Base-by-base conservation (phyloP, 2,888 invertebrate species). In the Ophion obscuratus region DNA sequence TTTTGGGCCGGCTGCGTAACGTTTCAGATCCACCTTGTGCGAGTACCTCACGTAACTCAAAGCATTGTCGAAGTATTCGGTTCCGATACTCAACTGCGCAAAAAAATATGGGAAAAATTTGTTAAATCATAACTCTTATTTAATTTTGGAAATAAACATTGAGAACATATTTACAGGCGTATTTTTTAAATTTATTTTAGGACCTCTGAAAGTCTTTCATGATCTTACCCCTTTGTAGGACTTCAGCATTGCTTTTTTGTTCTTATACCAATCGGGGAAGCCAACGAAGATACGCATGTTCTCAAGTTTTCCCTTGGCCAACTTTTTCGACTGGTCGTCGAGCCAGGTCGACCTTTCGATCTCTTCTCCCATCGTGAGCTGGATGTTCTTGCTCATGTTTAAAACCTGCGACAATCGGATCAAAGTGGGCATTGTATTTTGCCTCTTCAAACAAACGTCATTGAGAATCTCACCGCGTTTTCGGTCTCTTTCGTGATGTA, bases 221-320 rank as follows among this genome's bases (percentile, higher is more conserved):
- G 14, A 57, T 36, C 11, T 91, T 92, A 95, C 95, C 87, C 94
- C 94, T 83, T 93, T 92, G 88, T 96, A 95, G 89, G 95, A 95
- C 7, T 94, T 92, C 86, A 95, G 94, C 47, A 96, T 91, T 79
- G 94, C 92, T 17, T 92, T 91, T 44, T 94, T 92, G 89, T 95
- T 94, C 44, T 94, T 91, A 81, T 95, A 95, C 92, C 95, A 96
- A 80, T 95, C 95, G 3, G 96, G 96, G 89, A 95, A 96, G 1
- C 96, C 96, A 81, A 96, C 95, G 79, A 94, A 93, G 71, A 95
- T 94, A 75, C 93, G 93, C 93, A 95, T 95, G 10, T 93, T 92
- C 67, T 94, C 90, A 0, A 94, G 95, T 92, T 96, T 96, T 61
- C 95, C 93, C 71, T 94, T 93, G 0, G 96, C 95, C 7, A 94